Conservation (phyloP, 2,888 invertebrate genomes). For the Phyto melanocephala region DNA sequence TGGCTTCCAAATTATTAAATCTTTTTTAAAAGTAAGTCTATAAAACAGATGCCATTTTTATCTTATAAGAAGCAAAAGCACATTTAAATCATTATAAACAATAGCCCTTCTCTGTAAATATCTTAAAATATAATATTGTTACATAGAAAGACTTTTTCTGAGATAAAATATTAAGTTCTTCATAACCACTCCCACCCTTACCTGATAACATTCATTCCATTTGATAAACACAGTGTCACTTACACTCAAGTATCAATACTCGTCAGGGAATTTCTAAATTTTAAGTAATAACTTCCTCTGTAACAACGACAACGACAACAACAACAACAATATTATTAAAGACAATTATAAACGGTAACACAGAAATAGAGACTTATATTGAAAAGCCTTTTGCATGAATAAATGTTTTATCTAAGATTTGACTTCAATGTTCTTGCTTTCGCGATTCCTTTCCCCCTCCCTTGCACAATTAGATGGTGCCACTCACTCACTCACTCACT, state of each 20-base stretch:
- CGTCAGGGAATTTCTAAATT: conserved; percentile 44
- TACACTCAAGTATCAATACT: conserved; percentile 51
- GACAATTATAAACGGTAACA: conserved; percentile 17
- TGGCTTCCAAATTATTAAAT: conserved; percentile 48
- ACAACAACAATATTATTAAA: not conserved
- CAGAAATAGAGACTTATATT: conserved; percentile 5
- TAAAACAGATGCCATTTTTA: conserved; percentile 44
- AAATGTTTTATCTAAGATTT: conserved; percentile 58
- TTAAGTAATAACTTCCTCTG: conserved; percentile 31
- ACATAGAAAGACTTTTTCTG: not conserved
- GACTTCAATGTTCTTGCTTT: not conserved
- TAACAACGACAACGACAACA: not conserved
- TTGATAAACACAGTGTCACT: conserved; percentile 36
- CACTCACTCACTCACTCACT: not conserved
- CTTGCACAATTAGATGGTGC: not conserved
- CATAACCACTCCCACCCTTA: not conserved
- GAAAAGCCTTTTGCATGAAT: conserved; percentile 65
- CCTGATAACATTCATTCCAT: not conserved
- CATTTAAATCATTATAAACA: not conserved
- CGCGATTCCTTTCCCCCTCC: not conserved
- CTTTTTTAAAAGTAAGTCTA: not conserved
- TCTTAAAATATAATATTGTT: not conserved
- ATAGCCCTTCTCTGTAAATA: not conserved
- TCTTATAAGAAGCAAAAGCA: conserved; percentile 8
- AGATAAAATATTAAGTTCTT: not conserved